Evolutionary conservation across 92 coral and sea anemone genomes (phyloP), one percentile per base, ranked within the genome.

Genomic region (Plumapathes pennacea): DNA sequence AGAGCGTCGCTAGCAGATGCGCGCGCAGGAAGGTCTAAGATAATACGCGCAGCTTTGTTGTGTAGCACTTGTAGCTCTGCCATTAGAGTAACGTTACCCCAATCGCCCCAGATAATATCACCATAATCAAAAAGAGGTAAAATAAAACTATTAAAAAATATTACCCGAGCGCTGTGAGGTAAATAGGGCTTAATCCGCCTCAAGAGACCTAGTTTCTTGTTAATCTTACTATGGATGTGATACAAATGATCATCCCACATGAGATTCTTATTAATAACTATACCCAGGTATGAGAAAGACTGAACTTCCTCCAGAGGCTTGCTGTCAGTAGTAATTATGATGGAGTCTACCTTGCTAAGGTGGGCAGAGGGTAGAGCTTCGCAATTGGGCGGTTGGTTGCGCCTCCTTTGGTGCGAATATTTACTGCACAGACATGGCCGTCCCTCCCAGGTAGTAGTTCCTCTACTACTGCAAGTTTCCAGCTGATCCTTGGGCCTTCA

Each of bases 1-100:
- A 53, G 63, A 26, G 64, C 75, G 9, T 54, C 55, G 43, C 64
- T 67, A 28, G 64, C 64, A 39, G 64, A 67, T 22, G 75, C 42
- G 45, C 60, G 32, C 11, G 64, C 53, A 32, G 38, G 64, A 41
- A 48, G 64, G 55, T 54, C 75, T 54, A 67, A 46, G 25, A 67
- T 30, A 28, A 54, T 25, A 17, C 46, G 75, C 50, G 64, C 55
- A 21, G 55, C 75, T 25, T 67, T 68, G 41, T 55, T 54, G 48
- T 55, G 65, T 27, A 68, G 41, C 7, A 51, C 56, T 46, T 62
- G 58, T 30, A 45, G 37, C 11, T 62, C 54, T 25, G 72, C 42
- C 72, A 64, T 50, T 25, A 50, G 30, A 21, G 45, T 29, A 10
- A 46, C 3, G 62, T 55, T 58, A 46, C 24, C 53, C 26, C 12